phyloP scores from a whole-genome alignment of 2,888 invertebrate genomes.

The Aphidius colemani region DNA sequence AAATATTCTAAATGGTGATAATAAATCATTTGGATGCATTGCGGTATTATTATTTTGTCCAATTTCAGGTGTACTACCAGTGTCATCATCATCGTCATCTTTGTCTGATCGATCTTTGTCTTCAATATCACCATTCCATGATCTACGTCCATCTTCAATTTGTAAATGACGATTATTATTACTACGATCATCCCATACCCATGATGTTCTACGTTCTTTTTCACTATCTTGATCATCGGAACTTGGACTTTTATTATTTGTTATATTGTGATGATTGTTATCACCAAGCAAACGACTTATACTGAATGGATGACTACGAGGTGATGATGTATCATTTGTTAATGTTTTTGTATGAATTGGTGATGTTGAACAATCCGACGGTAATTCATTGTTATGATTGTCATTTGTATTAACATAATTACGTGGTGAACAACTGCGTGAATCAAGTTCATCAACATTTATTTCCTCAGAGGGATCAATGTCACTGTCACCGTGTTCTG shows the following conservation, averaged over 20 bases:
- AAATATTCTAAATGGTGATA: slow-evolving; percentile 50
- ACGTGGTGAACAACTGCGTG: slow-evolving; percentile 51
- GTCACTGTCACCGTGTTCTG: slow-evolving; percentile 55
- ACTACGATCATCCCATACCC: slow-evolving; percentile 42
- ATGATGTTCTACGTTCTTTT: slow-evolving; percentile 50
- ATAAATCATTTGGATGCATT: slow-evolving; percentile 45
- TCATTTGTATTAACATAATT: slow-evolving; percentile 40
- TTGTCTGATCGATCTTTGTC: slow-evolving; percentile 54
- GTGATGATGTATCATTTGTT: slow-evolving; percentile 47
- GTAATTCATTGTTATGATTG: slow-evolving; percentile 34
- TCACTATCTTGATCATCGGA: slow-evolving; percentile 52
- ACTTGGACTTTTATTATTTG: slow-evolving; percentile 45
- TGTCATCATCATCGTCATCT: slow-evolving; percentile 56
- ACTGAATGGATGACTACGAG: slow-evolving; percentile 56
- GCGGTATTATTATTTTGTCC: slow-evolving; percentile 36
- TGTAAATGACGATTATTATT: slow-evolving; percentile 34
- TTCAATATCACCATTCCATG: slow-evolving; percentile 52
- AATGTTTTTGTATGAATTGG: slow-evolving; percentile 45
- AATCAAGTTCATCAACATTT: slow-evolving; percentile 56
- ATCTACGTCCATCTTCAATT: slow-evolving; percentile 50
- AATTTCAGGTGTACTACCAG: slow-evolving; percentile 51
- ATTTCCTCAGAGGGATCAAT: slow-evolving; percentile 57
- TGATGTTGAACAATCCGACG: slow-evolving; percentile 51
- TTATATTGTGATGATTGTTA: slow-evolving; percentile 37
- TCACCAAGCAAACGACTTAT: slow-evolving; percentile 56